These are phyloP conservation scores for Avahi laniger DNA, from an alignment of 2,797 vertebrate species.

Conservation along the genomic window DNA sequence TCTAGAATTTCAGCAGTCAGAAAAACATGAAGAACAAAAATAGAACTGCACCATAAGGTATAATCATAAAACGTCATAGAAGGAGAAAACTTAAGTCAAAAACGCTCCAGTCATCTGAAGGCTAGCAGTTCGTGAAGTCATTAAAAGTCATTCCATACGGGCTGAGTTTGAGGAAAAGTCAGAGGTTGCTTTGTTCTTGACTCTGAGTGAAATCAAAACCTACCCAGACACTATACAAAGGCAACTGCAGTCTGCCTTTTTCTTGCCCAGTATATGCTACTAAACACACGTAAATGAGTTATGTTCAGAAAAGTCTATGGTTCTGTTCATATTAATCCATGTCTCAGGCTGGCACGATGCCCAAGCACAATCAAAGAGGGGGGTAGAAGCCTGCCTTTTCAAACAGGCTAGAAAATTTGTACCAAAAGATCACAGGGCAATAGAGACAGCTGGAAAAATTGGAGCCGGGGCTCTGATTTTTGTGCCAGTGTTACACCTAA, in stretches of 20 bases:
- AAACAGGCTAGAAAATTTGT: slow-evolving; percentile 83
- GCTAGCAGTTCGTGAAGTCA: slow-evolving; percentile 77
- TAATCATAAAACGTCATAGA: slow-evolving; percentile 77
- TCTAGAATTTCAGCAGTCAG: slow-evolving; percentile 71
- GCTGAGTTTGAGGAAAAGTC: slow-evolving; percentile 76
- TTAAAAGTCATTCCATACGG: slow-evolving; percentile 75
- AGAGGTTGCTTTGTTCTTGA: slow-evolving; percentile 79
- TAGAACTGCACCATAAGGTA: slow-evolving; percentile 76
- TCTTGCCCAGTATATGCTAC: slow-evolving; percentile 15
- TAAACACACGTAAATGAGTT: slow-evolving; percentile 73
- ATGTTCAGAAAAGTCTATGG: slow-evolving; percentile 30
- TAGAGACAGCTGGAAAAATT: slow-evolving; percentile 87
- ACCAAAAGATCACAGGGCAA: slow-evolving; percentile 85
- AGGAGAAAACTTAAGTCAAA: slow-evolving; percentile 69
- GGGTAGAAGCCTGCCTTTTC: slow-evolving; percentile 70
- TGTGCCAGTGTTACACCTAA: slow-evolving; percentile 84
- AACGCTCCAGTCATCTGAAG: slow-evolving; percentile 70
- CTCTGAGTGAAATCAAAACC: slow-evolving; percentile 79
- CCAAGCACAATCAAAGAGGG: slow-evolving; percentile 65
- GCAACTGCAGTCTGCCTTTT: slow-evolving; percentile 48
- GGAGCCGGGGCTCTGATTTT: slow-evolving; percentile 82
- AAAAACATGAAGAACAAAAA: slow-evolving; percentile 77
- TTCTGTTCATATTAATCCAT: slow-evolving; percentile 68
- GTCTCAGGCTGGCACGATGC: slow-evolving; percentile 70
- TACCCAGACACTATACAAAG: slow-evolving; percentile 64